phyloP scores from a whole-genome alignment of 2,113 vertebrate species.

The Anguilla rostrata region DNA sequence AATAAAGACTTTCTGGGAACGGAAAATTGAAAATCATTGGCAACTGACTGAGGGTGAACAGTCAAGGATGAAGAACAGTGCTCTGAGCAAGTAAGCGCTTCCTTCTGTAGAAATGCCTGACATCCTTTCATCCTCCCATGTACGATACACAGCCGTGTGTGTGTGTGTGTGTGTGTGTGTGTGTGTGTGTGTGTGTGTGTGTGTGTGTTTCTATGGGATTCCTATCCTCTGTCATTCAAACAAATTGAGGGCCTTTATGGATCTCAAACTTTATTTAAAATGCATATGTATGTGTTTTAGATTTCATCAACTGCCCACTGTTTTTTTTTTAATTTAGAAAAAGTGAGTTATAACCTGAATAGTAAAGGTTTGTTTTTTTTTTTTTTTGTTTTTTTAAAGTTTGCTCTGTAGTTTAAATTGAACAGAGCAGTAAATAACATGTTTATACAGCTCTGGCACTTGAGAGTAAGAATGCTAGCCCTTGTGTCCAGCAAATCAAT shows the following conservation, averaged over 20 bases:
- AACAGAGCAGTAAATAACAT: too few relatives aligned
- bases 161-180: background rate
- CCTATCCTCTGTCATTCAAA: background rate
- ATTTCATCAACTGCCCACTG: background rate
- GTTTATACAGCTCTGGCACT: too few relatives aligned
- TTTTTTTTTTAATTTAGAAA: background rate
- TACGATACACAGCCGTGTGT: background rate
- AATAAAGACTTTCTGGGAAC: conserved; percentile 69
- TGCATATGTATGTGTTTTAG: background rate
- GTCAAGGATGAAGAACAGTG: conserved; percentile 57
- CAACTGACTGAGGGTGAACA: conserved; percentile 50
- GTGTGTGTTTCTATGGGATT: background rate
- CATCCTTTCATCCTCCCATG: background rate
- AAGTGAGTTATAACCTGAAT: background rate
- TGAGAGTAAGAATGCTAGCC: too few relatives aligned
- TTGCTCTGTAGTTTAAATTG: background rate
- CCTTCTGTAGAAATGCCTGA: background rate
- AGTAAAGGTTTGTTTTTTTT: background rate
- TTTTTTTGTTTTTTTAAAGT: too few relatives aligned
- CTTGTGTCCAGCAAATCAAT: too few relatives aligned
- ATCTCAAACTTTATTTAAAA: background rate
- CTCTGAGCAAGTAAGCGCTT: conserved; percentile 57
- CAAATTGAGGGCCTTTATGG: background rate
- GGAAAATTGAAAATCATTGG: conserved; percentile 50
- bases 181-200: background rate